A percentile compares a stretch with the other conserved stretches of the same genome.
Evolutionary conservation across 1,140 invertebrate species (phyloP).

Genomic region (Cherax destructor): DNA sequence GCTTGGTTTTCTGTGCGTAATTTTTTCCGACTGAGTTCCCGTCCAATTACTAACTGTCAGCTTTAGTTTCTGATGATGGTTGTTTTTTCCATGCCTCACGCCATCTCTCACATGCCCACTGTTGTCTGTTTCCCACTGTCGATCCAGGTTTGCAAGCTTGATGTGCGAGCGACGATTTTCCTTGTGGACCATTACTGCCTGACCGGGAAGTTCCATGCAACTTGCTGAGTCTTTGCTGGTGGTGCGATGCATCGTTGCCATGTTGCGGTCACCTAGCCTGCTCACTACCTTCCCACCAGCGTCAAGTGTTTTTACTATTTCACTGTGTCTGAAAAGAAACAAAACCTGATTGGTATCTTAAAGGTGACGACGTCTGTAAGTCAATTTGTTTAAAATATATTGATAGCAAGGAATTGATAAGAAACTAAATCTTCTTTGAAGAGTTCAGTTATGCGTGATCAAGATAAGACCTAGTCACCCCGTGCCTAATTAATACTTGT

Average conservation of each 20-base stretch:
- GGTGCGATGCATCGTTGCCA: neutral
- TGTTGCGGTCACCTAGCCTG: neutral
- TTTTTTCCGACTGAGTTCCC: neutral
- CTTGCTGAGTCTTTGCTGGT: neutral
- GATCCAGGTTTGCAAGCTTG: conserved; percentile 38
- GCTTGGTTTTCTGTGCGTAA: neutral
- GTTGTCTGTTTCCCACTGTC: conserved; percentile 13
- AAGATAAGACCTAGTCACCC: no score
- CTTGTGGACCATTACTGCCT: neutral
- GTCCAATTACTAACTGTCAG: conserved; percentile 59
- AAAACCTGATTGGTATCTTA: no score
- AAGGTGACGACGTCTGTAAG: no score
- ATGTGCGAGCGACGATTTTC: neutral
- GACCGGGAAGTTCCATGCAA: neutral
- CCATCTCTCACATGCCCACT: conserved; percentile 32
- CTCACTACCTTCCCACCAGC: no score
- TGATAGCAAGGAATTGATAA: no score
- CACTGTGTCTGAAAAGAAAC: no score
- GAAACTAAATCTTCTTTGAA: no score
- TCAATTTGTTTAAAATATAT: no score
- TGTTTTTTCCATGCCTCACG: conserved; percentile 1
- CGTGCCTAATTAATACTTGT: no score
- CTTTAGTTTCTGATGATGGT: neutral
- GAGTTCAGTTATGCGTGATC: no score
- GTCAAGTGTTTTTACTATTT: no score